Conservation (phyloP, 2,888 invertebrate species). For the Hymenopus coronatus region DNA sequence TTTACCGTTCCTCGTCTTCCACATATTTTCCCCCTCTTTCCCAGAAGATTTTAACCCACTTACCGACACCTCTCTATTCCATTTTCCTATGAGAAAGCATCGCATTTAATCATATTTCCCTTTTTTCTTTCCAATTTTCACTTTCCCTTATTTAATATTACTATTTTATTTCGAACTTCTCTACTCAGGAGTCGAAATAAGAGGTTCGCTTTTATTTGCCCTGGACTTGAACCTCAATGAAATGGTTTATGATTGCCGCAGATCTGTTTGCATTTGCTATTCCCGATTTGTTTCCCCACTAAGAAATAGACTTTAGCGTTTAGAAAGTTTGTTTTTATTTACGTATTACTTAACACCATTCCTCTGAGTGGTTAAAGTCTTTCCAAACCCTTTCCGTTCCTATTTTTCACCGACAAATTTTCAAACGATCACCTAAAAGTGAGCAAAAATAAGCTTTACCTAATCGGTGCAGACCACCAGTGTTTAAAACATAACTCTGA, state of each 20-base stretch:
- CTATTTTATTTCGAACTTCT: neutral
- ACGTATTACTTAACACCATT: too few relatives aligned
- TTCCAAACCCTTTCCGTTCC: too few relatives aligned
- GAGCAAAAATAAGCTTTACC: neutral
- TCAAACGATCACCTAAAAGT: neutral
- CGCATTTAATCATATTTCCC: neutral
- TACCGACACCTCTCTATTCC: neutral
- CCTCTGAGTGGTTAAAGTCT: too few relatives aligned
- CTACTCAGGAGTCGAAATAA: neutral
- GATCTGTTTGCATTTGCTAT: neutral
- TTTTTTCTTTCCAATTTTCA: neutral
- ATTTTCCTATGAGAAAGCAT: neutral
- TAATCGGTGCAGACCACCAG: neutral
- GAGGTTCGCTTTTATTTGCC: neutral
- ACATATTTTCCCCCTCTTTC: neutral
- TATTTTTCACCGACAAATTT: neutral
- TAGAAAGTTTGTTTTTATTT: neutral
- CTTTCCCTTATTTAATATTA: neutral
- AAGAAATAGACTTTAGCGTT: neutral
- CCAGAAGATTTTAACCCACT: constrained; percentile 4
- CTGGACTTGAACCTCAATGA: neutral
- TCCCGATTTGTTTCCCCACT: neutral
- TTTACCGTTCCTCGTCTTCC: neutral
- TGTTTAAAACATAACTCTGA: neutral
- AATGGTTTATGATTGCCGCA: neutral